Base-by-base conservation (phyloP, 2,797 vertebrate species). In the Poecilia picta region DNA sequence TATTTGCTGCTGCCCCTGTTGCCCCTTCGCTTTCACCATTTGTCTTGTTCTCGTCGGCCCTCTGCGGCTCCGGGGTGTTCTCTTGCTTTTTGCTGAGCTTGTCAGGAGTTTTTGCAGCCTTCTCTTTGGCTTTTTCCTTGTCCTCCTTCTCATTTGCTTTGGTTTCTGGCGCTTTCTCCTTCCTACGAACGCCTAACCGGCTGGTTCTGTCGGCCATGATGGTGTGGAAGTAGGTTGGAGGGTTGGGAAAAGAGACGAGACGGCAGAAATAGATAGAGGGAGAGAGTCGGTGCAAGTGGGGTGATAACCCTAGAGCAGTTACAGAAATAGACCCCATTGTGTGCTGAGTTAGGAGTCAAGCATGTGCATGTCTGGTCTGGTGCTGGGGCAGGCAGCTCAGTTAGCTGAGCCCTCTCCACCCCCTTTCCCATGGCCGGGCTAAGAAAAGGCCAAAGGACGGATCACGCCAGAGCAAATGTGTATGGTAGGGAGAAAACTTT, bases 121-220 rank as follows among this genome's bases (percentile, higher is more conserved):
- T 93, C 75, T 92, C 86, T 43, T 85, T 89, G 25, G 10, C 81
- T 62, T 90, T 90, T 18, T 73, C 88, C 66, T 91, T 94, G 39
- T 95, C 93, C 66, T 91, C 94, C 43, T 95, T 93, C 0, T 89
- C 89, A 2, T 87, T 91, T 2, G 84, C 46, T 89, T 95, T 94
- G 82, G 33, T 91, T 76, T 94, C 94, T 13, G 55, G 85, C 74
- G 93, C 95, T 85, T 93, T 95, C 74, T 95, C 94, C 78, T 95
- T 96, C 86, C 79, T 95, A 87, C 91, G 95, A 36, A 89, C 86
- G 31, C 83, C 81, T 4, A 79, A 1, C 82, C 88, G 90, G 85
- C 86, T 88, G 88, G 92, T 95, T 88, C 81, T 94, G 90, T 96
- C 96, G 0, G 96, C 95, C 96, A 96, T 96, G 93, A 85, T 88